Evolutionary conservation across 2,113 vertebrate genomes (phyloP), one percentile per base, ranked within the genome.

Genomic region (Nyctibius bracteatus): DNA sequence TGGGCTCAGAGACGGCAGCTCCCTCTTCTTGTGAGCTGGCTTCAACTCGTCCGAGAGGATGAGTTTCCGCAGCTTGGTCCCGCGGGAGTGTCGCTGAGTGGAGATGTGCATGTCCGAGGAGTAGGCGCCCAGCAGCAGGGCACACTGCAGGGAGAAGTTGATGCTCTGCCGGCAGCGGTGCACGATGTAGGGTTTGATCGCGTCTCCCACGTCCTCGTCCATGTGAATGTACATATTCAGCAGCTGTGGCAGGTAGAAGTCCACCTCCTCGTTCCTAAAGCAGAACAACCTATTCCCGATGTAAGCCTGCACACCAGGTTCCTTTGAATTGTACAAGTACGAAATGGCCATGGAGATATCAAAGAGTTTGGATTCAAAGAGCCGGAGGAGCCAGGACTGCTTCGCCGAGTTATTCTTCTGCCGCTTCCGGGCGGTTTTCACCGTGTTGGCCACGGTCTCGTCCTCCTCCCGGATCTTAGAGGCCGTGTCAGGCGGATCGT

Each of bases 211-310:
- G 3, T 99, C 99, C 97, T 99, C 99, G 27, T 99, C 99, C 99
- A 99, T 99, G 98, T 99, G 99, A 65, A 99, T 99, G 98, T 99
- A 99, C 99, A 99, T 99, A 94, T 99, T 99, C 52, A 99, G 99
- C 58, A 99, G 97, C 98, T 99, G 99, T 0, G 99, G 99, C 80
- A 99, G 98, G 96, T 99, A 99, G 95, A 99, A 99, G 93, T 99
- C 99, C 96, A 99, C 99, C 0, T 99, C 99, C 16, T 99, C 99
- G 14, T 99, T 81, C 2, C 98, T 96, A 92, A 99, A 99, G 97
- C 98, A 99, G 98, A 99, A 99, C 15, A 99, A 98, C 4, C 99
- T 96, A 94, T 99, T 99, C 10, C 99, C 99, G 5, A 99, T 99
- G 98, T 99, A 99, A 11, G 99, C 99, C 97, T 99, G 99, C 20